A percentile compares a stretch with the other conserved stretches of the same genome.
Conservation (phyloP, 2,888 invertebrate genomes). For the Malthinus seriepunctatus region DNA sequence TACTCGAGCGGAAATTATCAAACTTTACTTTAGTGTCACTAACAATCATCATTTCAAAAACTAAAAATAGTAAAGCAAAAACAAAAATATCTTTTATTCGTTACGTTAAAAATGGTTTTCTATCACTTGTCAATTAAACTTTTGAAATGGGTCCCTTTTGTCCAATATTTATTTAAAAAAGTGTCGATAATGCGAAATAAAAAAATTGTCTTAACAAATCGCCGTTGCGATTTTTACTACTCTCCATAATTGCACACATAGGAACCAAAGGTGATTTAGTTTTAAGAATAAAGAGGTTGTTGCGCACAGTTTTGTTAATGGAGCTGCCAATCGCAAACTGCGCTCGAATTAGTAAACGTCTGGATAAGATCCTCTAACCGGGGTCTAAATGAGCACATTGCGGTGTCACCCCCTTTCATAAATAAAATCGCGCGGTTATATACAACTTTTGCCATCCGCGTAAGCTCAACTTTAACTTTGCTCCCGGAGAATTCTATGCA, state of each 20-base stretch:
- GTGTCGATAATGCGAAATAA: too few relatives aligned
- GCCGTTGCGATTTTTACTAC: too few relatives aligned
- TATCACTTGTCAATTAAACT: neutral
- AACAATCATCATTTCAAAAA: neutral
- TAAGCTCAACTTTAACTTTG: conserved; percentile 23
- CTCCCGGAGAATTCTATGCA: conserved; percentile 18
- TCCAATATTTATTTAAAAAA: too few relatives aligned
- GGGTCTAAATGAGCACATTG: conserved; percentile 38
- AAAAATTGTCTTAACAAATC: too few relatives aligned
- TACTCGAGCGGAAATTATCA: conserved; percentile 16
- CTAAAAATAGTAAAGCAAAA: neutral
- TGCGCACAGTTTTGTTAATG: conserved; percentile 33
- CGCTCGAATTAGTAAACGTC: conserved; percentile 41
- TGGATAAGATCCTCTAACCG: conserved; percentile 36
- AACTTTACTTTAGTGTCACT: neutral
- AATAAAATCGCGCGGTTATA: conserved; percentile 41
- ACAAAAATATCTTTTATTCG: too few relatives aligned
- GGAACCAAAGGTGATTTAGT: neutral
- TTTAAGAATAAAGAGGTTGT: conserved; percentile 8
- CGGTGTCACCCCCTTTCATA: conserved; percentile 39
- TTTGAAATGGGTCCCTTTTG: neutral
- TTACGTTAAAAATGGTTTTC: neutral
- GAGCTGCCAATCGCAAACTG: conserved; percentile 42
- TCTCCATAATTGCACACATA: neutral
- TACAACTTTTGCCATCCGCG: conserved; percentile 39